Evolutionary conservation across 2,113 vertebrate species (phyloP).

Genomic region (Erythrolamprus reginae): DNA sequence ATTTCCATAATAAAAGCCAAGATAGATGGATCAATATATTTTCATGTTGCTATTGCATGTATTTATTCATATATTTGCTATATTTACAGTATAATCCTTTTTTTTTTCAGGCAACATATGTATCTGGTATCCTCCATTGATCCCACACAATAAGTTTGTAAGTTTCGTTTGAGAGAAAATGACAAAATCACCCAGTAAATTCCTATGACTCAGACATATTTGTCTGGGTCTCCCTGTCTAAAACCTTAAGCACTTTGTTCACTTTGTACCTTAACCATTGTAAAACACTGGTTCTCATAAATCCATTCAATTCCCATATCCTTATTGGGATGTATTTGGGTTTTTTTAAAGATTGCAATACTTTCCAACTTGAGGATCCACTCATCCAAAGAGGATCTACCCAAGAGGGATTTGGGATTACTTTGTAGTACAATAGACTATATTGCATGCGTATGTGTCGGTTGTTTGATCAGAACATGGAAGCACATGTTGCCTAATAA

Average conservation of each 20-base stretch:
- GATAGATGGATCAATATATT: not conserved
- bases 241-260: not conserved
- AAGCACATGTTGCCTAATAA: not conserved
- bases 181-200: not conserved
- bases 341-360: not conserved
- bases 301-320: not conserved
- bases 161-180: not conserved
- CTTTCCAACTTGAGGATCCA: not conserved
- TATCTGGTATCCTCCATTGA: not conserved
- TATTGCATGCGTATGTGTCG: not conserved
- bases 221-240: not conserved
- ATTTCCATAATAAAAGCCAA: not conserved
- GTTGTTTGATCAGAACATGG: not conserved
- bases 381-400: not conserved
- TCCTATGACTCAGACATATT: not conserved
- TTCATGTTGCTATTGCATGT: not conserved
- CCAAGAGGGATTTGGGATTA: not conserved
- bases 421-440: not conserved
- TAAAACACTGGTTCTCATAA: not conserved
- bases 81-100: not conserved
- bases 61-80: not conserved
- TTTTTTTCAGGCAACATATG: not conserved
- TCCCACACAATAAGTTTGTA: not conserved
- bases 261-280: not conserved
- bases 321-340: not conserved